These are phyloP conservation scores for Smittia sp. DNA, from an alignment of 2,888 invertebrate genomes.

Conservation along the genomic window DNA sequence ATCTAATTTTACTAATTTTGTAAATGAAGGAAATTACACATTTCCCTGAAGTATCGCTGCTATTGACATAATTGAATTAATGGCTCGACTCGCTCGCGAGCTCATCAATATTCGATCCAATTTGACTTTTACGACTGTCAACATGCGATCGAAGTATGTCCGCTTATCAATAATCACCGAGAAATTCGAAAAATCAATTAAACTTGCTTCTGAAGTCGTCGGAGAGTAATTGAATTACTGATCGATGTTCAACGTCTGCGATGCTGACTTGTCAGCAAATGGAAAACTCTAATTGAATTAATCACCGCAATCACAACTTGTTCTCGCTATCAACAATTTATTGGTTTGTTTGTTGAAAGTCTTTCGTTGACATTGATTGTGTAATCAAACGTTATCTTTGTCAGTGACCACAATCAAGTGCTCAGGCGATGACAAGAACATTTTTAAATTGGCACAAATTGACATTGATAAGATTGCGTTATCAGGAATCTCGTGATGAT, in stretches of 20 bases:
- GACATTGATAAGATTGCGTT: constrained; percentile 1
- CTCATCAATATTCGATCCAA: constrained; percentile 8
- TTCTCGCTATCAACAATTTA: no score
- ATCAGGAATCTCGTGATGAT: constrained; percentile 1
- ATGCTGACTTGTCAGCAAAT: neutral
- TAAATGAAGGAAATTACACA: neutral
- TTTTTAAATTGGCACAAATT: neutral
- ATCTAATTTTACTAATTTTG: constrained; percentile 1
- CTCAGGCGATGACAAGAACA: neutral
- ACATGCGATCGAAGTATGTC: neutral
- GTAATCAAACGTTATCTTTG: neutral
- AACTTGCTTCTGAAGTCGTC: neutral
- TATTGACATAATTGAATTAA: constrained; percentile 9
- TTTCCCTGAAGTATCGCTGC: neutral
- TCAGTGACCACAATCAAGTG: constrained; percentile 8
- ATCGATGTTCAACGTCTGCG: neutral
- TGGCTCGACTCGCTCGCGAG: neutral
- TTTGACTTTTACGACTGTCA: neutral
- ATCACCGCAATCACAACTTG: no score
- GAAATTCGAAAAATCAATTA: constrained; percentile 9
- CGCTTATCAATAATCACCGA: neutral
- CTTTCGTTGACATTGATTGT: no score
- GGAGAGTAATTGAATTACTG: neutral
- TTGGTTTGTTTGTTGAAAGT: no score
- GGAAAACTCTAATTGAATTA: no score